A percentile compares a stretch with the other conserved stretches of the same genome.
Evolutionary conservation across 2,888 invertebrate genomes (phyloP).

Genomic region (Rhagonycha lutea): DNA sequence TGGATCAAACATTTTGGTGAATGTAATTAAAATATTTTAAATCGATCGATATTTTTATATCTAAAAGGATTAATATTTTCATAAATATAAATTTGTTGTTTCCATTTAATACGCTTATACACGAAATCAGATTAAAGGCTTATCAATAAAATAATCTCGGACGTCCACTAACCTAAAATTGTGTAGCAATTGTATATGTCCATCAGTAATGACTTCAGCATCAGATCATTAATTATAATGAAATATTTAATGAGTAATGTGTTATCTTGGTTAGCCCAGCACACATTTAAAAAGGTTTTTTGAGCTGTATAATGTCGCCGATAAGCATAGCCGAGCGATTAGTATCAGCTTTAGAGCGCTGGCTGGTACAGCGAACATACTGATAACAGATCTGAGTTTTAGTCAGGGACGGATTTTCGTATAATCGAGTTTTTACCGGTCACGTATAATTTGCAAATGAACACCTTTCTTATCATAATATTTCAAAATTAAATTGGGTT

Average conservation of each 20-base stretch:
- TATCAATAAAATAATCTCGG: conserved; percentile 23
- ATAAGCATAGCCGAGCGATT: conserved; percentile 31
- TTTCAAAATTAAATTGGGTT: neutral
- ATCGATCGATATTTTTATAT: neutral
- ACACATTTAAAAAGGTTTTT: conserved; percentile 37
- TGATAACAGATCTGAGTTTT: conserved; percentile 27
- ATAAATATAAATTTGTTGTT: neutral
- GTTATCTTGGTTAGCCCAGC: conserved; percentile 35
- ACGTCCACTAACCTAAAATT: conserved; percentile 23
- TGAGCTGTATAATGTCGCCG: conserved; percentile 32
- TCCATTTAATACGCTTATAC: neutral
- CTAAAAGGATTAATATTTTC: neutral
- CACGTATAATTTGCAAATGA: neutral
- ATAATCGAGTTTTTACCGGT: conserved; percentile 1
- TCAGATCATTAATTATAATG: conserved; percentile 39
- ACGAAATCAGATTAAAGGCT: neutral
- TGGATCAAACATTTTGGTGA: neutral
- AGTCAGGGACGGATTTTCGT: conserved; percentile 15
- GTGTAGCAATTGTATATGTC: conserved; percentile 31
- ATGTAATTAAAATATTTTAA: neutral
- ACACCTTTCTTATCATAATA: neutral
- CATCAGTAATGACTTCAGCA: conserved; percentile 29
- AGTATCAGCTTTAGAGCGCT: conserved; percentile 27
- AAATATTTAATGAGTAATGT: conserved; percentile 42
- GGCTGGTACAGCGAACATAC: conserved; percentile 22